Evolutionary conservation across 2,888 invertebrate species (phyloP).

Genomic region (Thymelicus acteon): DNA sequence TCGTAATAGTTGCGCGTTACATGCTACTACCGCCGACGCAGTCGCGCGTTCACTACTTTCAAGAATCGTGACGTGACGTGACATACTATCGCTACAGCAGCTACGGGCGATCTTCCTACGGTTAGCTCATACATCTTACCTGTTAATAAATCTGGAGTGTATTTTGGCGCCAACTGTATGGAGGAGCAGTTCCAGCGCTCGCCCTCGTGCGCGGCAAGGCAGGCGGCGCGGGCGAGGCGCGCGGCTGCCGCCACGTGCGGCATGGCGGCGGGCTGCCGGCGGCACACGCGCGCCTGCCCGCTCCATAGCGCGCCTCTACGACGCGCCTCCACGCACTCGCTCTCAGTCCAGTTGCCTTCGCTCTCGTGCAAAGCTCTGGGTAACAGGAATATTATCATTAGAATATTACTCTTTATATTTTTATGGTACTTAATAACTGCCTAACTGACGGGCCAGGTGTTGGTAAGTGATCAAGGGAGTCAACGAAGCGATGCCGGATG

Average conservation of each 20-base stretch:
- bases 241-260: constrained; percentile 91
- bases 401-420: no score
- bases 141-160: constrained; percentile 90
- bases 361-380: constrained; percentile 72
- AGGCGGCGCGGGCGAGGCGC: constrained; percentile 87
- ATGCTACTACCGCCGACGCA: no score
- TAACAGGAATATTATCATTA: neutral
- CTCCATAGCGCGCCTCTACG: constrained; percentile 83
- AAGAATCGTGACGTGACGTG: no score
- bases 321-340: constrained; percentile 71
- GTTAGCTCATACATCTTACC: constrained; percentile 75
- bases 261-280: constrained; percentile 89
- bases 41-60: no score
- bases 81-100: no score
- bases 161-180: constrained; percentile 88
- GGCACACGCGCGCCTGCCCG: constrained; percentile 87
- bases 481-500: no score
- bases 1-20: no score
- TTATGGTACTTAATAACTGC: neutral
- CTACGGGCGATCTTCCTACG: no score
- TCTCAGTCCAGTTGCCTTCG: constrained; percentile 79
- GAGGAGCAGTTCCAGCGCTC: constrained; percentile 94
- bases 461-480: no score
- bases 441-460: neutral
- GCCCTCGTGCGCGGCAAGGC: constrained; percentile 88